Evolutionary conservation across 1,140 invertebrate genomes (phyloP).

Genomic region (Listronotus bonariensis): DNA sequence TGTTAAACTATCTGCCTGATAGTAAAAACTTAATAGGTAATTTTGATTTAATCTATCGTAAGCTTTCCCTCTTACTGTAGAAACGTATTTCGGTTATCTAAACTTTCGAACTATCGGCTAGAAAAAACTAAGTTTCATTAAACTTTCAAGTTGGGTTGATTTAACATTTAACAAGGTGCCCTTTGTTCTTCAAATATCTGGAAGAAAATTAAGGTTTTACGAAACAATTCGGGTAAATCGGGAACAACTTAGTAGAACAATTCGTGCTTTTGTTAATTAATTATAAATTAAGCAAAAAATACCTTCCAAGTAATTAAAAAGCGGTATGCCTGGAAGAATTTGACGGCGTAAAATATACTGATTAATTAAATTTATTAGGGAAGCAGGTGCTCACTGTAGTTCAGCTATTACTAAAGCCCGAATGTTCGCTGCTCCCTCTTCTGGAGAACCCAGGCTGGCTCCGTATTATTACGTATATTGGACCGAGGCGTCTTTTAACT

Average conservation of each 20-base stretch:
- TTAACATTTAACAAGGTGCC: not conserved
- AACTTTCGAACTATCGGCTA: too few species aligned
- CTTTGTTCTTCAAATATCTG: not conserved
- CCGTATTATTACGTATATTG: slow-evolving; percentile 34
- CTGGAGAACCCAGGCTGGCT: slow-evolving; percentile 25
- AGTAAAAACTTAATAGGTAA: too few species aligned
- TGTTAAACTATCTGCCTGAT: too few species aligned
- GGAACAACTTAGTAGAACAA: slow-evolving; percentile 7
- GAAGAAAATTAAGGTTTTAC: slow-evolving; percentile 5
- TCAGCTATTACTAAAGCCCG: slow-evolving; percentile 33
- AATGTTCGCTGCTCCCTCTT: slow-evolving; percentile 32
- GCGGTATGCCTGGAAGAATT: slow-evolving; percentile 24
- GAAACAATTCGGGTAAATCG: slow-evolving; percentile 10
- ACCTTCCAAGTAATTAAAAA: slow-evolving; percentile 28
- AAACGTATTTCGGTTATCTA: too few species aligned
- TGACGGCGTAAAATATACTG: slow-evolving; percentile 33
- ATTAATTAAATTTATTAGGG: slow-evolving; percentile 39
- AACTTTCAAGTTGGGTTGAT: too few species aligned
- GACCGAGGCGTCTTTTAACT: slow-evolving; percentile 4
- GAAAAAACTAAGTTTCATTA: too few species aligned
- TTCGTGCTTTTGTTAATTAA: slow-evolving; percentile 17
- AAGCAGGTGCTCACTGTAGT: slow-evolving; percentile 32
- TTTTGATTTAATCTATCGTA: too few species aligned
- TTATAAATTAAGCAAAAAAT: slow-evolving; percentile 18
- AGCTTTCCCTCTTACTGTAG: too few species aligned